These are phyloP conservation scores for Molothrus ater DNA, from an alignment of 2,797 vertebrate species.

Conservation along the genomic window DNA sequence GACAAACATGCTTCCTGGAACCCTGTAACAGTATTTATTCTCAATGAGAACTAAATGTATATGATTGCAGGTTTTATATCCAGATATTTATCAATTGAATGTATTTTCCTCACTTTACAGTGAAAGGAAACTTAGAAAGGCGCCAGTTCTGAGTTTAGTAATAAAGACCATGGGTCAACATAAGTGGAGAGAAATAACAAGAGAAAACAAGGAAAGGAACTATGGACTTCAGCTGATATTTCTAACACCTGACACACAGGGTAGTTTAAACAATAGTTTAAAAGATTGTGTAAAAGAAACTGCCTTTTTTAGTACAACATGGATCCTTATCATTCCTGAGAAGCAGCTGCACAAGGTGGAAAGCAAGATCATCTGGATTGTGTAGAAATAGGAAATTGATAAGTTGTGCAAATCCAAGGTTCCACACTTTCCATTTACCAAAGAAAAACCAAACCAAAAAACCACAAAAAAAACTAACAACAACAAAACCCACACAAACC, in stretches of 20 bases:
- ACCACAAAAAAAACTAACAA: neutral
- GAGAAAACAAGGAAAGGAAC: neutral
- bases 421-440: neutral
- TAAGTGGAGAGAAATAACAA: neutral
- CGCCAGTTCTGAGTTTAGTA: neutral
- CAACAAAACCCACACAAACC: neutral
- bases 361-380: neutral
- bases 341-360: neutral
- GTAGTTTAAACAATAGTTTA: neutral
- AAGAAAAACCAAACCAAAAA: neutral
- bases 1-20: neutral
- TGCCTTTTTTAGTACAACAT: neutral
- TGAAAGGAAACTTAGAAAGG: neutral
- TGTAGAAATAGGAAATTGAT: neutral
- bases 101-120: neutral
- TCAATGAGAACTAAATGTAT: neutral
- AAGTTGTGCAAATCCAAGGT: neutral
- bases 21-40: neutral
- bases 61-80: neutral
- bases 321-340: neutral
- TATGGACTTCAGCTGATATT: neutral
- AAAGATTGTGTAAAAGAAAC: neutral
- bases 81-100: neutral
- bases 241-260: neutral
- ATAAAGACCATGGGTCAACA: neutral